Evolutionary conservation across 2,888 invertebrate genomes (phyloP).

Genomic region (Arctia plantaginis): DNA sequence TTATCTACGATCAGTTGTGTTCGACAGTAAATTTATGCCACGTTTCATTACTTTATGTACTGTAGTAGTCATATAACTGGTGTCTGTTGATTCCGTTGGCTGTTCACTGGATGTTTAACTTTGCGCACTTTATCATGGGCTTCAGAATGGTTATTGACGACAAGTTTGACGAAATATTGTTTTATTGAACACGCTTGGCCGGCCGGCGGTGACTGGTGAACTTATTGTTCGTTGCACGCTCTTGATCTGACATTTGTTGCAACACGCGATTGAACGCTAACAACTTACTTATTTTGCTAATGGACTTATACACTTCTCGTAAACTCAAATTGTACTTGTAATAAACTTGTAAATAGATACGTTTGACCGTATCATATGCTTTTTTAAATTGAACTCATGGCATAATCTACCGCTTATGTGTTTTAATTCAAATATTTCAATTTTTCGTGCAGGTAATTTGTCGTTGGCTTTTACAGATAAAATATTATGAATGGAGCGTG

Average conservation of each 20-base stretch:
- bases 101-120: slow-evolving; percentile 8
- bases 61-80: neutral
- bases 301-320: slow-evolving; percentile 1
- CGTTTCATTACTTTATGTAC: slow-evolving; percentile 11
- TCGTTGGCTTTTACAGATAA: neutral
- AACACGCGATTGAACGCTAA: slow-evolving; percentile 9
- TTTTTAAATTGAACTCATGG: no score
- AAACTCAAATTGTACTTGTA: no score
- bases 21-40: slow-evolving; percentile 11
- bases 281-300: slow-evolving; percentile 12
- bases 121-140: slow-evolving; percentile 11
- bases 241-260: slow-evolving; percentile 29
- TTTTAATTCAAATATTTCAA: no score
- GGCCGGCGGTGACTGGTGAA: neutral
- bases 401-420: no score
- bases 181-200: slow-evolving; percentile 22
- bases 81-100: slow-evolving; percentile 5
- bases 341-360: neutral
- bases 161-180: slow-evolving; percentile 24
- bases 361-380: neutral
- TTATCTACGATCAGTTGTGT: slow-evolving; percentile 32
- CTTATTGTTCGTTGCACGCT: slow-evolving; percentile 20
- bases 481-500: neutral
- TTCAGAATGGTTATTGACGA: slow-evolving; percentile 4
- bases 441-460: no score